Base-by-base conservation (phyloP, 2,113 vertebrate genomes). In the Spermophilus dauricus region DNA sequence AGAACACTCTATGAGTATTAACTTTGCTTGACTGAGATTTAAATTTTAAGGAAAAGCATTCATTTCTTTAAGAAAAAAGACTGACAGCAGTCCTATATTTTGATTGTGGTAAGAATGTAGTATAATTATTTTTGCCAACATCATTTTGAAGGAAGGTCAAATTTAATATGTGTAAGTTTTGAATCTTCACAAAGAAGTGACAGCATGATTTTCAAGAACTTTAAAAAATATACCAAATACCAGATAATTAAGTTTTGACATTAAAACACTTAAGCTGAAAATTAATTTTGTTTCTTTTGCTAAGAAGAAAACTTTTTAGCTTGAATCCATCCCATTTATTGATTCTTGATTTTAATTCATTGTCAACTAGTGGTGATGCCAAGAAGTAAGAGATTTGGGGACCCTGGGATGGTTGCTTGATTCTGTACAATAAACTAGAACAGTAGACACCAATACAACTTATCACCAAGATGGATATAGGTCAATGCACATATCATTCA, bases 111-210 rank as follows among this genome's bases (percentile, higher is more conserved):
- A 96, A 82, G 28, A 95, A 70, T 58, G 2, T 30, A 72, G 48
- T 51, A 70, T 88, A 56, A 86, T 76, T 39, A 76, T 80, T 91
- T 92, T 83, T 51, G 16, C 45, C 82, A 94, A 58, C 42, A 63
- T n/a, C 16, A 37, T 86, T 96, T 86, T 95, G 24, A 95, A 95
- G 22, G 30, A 75, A 96, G 70, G 76, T 88, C 72, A 96, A 82
- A 92, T 95, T 90, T 94, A 95, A n/a, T 86, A 81, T 61, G 6
- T 91, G 85, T 75, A 73, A 30, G 72, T 88, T 96, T 92, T 48
- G 53, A 92, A 94, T 84, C 39, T 93, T 92, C 87, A 73, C 56
- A 85, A 97, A 98, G 58, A 96, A 96, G 28, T 63, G 80, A 93
- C 37, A 90, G 76, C 22, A 65, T 77, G 72, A 81, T 96, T 96